phyloP scores from a whole-genome alignment of 2,113 vertebrate genomes.

The Gopherus flavomarginatus region DNA sequence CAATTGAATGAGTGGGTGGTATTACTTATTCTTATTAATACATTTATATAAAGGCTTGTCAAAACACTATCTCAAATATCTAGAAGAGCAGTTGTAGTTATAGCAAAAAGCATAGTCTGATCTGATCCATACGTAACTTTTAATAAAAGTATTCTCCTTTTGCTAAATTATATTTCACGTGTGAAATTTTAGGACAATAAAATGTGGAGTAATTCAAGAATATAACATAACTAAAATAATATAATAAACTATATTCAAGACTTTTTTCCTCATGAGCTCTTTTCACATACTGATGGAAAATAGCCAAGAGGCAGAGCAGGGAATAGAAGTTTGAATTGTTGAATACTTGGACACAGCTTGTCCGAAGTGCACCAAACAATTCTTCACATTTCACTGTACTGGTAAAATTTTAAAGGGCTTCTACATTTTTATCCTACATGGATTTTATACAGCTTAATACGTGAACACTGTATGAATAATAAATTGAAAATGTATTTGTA shows the following conservation, averaged over 20 bases:
- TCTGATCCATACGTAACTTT: background rate
- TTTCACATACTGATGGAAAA: background rate
- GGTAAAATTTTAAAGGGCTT: background rate
- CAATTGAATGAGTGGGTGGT: background rate
- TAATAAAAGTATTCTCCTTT: background rate
- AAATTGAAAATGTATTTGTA: background rate
- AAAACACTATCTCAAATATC: background rate
- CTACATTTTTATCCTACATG: background rate
- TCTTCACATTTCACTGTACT: background rate
- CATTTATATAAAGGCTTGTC: background rate
- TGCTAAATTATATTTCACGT: background rate
- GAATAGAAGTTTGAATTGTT: conserved; percentile 1
- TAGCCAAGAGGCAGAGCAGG: background rate
- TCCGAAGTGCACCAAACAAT: background rate
- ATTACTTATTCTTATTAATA: background rate
- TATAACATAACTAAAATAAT: background rate
- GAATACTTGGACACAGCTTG: background rate
- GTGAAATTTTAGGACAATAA: background rate
- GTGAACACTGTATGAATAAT: conserved; percentile 11
- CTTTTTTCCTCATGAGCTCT: background rate
- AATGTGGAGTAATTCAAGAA: background rate
- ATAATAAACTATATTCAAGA: background rate
- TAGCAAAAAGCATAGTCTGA: background rate
- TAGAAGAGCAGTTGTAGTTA: background rate
- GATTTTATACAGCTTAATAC: conserved; percentile 1